Evolutionary conservation across 2,888 invertebrate species (phyloP).

Genomic region (Torymus tubicola): DNA sequence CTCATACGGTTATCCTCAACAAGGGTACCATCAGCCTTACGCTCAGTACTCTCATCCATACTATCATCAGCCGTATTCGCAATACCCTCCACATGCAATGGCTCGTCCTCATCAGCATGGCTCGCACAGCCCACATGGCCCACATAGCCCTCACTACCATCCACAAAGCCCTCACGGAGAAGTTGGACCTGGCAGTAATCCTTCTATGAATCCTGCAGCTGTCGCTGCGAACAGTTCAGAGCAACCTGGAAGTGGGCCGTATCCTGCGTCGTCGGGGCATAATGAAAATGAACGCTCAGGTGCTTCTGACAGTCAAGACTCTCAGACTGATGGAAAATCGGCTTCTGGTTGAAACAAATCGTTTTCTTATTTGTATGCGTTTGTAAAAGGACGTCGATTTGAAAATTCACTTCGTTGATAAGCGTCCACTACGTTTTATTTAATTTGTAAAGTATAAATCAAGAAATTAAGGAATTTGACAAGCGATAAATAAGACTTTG

Average conservation of each 20-base stretch:
- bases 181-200: constrained; percentile 63
- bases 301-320: constrained; percentile 70
- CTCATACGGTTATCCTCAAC: constrained; percentile 77
- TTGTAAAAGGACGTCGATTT: constrained; percentile 40
- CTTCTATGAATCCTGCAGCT: constrained; percentile 52
- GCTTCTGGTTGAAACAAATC: constrained; percentile 66
- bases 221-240: constrained; percentile 50
- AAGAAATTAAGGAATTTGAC: neutral
- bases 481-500: constrained; percentile 16
- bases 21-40: constrained; percentile 77
- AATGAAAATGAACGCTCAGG: constrained; percentile 68
- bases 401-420: neutral
- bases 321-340: constrained; percentile 70
- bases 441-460: constrained; percentile 49
- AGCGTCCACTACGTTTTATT: constrained; percentile 35
- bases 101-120: constrained; percentile 74
- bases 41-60: constrained; percentile 78
- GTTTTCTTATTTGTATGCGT: neutral
- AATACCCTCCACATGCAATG: constrained; percentile 78
- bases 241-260: constrained; percentile 64
- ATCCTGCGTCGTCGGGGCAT: constrained; percentile 69
- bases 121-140: constrained; percentile 61
- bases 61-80: constrained; percentile 78
- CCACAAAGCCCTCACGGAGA: constrained; percentile 74
- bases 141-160: constrained; percentile 67